phyloP scores from a whole-genome alignment of 2,113 vertebrate species.

The Anolis sagrei region DNA sequence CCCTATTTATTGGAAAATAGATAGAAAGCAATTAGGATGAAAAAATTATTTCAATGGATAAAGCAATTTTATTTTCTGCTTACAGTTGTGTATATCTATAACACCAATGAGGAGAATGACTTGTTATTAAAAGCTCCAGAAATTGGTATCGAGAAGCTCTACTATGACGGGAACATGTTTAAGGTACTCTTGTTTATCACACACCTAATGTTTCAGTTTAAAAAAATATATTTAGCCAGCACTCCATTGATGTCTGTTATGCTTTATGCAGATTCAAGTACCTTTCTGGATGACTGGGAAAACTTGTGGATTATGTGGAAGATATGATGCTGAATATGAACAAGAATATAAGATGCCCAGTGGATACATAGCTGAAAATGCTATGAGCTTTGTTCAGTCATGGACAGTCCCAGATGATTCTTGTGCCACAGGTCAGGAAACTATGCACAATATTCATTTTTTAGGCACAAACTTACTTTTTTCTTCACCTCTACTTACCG shows the following conservation, averaged over 20 bases:
- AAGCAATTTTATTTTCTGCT: conserved; percentile 7
- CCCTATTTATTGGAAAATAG: background rate
- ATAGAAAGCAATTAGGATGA: background rate
- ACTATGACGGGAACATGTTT: conserved; percentile 56
- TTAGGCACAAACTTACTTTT: background rate
- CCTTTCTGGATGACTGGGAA: conserved; percentile 83
- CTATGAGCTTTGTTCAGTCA: conserved; percentile 78
- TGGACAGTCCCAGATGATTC: conserved; percentile 79
- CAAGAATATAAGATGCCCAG: conserved; percentile 79
- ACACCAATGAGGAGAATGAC: conserved; percentile 54
- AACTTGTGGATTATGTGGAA: conserved; percentile 84
- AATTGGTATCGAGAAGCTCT: conserved; percentile 60
- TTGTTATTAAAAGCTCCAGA: conserved; percentile 53
- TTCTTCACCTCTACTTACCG: no score
- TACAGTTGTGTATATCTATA: conserved; percentile 50
- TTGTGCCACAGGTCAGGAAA: conserved; percentile 67
- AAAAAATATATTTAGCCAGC: conserved; percentile 12
- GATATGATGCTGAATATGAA: conserved; percentile 77
- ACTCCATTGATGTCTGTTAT: conserved; percentile 8
- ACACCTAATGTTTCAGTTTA: conserved; percentile 19
- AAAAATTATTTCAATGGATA: conserved; percentile 11
- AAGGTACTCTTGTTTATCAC: conserved; percentile 42
- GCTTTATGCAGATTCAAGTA: conserved; percentile 74
- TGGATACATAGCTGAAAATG: conserved; percentile 68
- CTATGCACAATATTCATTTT: background rate